phyloP scores from a whole-genome alignment of 1,140 invertebrate genomes.

The Drosophila truncata region DNA sequence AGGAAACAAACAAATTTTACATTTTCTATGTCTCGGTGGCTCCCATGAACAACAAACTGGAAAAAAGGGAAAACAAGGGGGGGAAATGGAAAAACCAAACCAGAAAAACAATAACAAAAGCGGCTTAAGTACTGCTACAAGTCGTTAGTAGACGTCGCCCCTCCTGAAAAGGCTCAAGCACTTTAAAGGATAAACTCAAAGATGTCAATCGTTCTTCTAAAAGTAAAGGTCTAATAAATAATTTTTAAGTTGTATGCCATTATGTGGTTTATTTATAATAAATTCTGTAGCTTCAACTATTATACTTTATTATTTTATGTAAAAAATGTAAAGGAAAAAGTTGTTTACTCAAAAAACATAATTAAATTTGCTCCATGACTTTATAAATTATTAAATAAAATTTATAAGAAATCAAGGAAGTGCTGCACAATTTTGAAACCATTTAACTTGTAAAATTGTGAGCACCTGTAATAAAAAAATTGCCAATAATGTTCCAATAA shows the following conservation, averaged over 20 bases:
- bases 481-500: not conserved
- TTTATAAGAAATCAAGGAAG: not conserved
- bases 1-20: conserved; percentile 76
- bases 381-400: not conserved
- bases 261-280: not conserved
- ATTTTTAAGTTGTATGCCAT: not conserved
- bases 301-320: no score
- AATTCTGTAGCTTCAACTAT: no score
- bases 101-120: conserved; percentile 51
- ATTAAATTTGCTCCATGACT: not conserved
- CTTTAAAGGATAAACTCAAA: conserved; percentile 24
- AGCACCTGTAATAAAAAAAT: not conserved
- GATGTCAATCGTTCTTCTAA: conserved; percentile 6
- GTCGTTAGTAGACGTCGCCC: conserved; percentile 49
- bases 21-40: conserved; percentile 64
- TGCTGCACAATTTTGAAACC: not conserved
- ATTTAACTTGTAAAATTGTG: not conserved
- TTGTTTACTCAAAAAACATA: not conserved
- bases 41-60: conserved; percentile 26
- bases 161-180: not conserved
- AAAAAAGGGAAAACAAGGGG: conserved; percentile 8
- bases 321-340: no score
- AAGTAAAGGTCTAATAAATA: not conserved
- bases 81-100: conserved; percentile 1
- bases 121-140: conserved; percentile 55